Evolutionary conservation across 2,797 vertebrate species (phyloP).

Genomic region (Meriones psammophilus): DNA sequence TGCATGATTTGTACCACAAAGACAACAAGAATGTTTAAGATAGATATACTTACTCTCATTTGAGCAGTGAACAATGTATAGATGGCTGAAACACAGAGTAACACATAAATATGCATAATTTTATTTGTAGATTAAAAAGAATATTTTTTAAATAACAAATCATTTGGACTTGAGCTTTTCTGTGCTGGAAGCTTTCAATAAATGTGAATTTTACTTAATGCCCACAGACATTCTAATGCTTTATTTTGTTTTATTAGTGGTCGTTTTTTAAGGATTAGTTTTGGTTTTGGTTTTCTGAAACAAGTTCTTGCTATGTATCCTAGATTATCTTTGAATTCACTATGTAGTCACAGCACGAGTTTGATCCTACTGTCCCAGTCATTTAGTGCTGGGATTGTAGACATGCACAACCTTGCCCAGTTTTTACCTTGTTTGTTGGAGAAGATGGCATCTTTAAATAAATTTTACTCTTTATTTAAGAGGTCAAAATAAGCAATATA

Average conservation of each 20-base stretch:
- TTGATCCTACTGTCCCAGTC: not conserved
- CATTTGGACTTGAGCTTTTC: not conserved
- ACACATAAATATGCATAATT: not conserved
- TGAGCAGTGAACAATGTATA: not conserved
- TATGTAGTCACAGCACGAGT: not conserved
- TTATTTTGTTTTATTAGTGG: not conserved
- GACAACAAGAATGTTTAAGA: not conserved
- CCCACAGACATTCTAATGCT: not conserved
- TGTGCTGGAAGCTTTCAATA: not conserved
- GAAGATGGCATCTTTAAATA: not conserved
- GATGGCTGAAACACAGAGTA: not conserved
- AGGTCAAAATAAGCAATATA: not conserved
- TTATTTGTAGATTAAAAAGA: not conserved
- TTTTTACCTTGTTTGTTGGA: not conserved
- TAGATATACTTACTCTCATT: not conserved
- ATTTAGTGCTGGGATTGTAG: not conserved
- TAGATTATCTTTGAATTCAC: not conserved
- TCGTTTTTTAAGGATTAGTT: not conserved
- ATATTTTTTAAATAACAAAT: not conserved
- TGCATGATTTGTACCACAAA: not conserved
- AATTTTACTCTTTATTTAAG: not conserved
- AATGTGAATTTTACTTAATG: not conserved
- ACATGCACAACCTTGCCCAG: not conserved
- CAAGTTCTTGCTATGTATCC: not conserved
- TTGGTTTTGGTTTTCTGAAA: not conserved